Percentiles rank a stretch among this genome's conserved stretches.
Evolutionary conservation across 2,797 vertebrate genomes (phyloP).

Genomic region (Chiloscyllium punctatum): DNA sequence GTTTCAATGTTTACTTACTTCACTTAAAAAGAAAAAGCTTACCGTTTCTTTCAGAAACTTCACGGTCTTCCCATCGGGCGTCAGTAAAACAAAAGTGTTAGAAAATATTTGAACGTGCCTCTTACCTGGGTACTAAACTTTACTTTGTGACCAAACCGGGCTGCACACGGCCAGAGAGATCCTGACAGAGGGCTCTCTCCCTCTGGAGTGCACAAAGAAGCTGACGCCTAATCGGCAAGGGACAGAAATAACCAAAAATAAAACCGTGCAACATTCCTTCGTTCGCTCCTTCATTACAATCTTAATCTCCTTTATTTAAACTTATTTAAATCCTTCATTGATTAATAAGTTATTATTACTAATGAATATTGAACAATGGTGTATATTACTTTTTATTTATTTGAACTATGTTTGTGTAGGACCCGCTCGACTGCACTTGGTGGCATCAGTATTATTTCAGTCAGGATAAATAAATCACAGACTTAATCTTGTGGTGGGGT

Average conservation of each 20-base stretch:
- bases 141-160: background rate
- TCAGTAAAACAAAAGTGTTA: background rate
- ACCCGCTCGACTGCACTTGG: background rate
- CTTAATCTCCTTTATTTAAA: background rate
- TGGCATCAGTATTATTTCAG: slow-evolving; percentile 4
- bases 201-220: background rate
- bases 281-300: background rate
- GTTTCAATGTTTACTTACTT: background rate
- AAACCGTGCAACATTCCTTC: background rate
- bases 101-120: background rate
- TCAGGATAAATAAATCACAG: slow-evolving; percentile 9
- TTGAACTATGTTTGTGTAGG: background rate
- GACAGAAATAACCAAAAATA: background rate
- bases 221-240: background rate
- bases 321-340: no score
- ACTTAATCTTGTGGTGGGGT: background rate
- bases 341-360: background rate
- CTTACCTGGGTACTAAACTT: background rate
- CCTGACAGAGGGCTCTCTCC: background rate
- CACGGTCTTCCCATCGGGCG: background rate
- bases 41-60: background rate
- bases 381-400: background rate
- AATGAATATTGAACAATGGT: no score
- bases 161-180: background rate
- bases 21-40: background rate